These are phyloP conservation scores for Syndactyla subalaris DNA, from an alignment of 2,797 vertebrate species.

Conservation along the genomic window DNA sequence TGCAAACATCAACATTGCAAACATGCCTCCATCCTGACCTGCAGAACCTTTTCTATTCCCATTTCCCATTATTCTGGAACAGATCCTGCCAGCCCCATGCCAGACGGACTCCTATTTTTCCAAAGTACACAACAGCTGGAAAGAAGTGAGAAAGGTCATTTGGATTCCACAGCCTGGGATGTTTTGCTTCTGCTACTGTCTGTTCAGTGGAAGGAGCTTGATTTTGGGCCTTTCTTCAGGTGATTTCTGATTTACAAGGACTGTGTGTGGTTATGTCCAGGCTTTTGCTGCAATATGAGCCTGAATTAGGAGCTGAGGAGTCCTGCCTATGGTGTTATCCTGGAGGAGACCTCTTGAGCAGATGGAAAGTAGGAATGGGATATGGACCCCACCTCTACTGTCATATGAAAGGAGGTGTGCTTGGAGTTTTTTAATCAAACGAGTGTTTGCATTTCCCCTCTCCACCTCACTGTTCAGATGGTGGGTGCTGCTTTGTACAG, in stretches of 20 bases:
- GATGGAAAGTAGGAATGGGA: not conserved
- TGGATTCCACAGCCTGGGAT: not conserved
- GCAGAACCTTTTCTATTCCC: conserved; percentile 21
- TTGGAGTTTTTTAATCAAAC: not conserved
- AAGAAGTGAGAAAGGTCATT: not conserved
- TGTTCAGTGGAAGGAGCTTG: not conserved
- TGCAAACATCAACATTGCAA: conserved; percentile 32
- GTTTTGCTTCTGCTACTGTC: not conserved
- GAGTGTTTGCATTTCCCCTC: not conserved
- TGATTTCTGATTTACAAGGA: not conserved
- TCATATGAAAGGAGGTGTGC: rapidly evolving
- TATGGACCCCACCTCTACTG: not conserved
- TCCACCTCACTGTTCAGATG: rapidly evolving
- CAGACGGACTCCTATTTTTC: not conserved
- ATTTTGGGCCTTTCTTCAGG: not conserved
- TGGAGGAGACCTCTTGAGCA: not conserved
- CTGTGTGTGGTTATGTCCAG: not conserved
- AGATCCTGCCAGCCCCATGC: not conserved
- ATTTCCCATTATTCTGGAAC: not conserved
- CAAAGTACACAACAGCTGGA: not conserved
- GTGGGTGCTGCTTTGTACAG: not conserved
- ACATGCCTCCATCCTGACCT: not conserved
- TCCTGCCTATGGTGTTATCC: not conserved
- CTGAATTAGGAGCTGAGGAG: not conserved
- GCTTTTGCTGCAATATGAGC: not conserved